Evolutionary conservation across 2,888 invertebrate species (phyloP).

Genomic region (Cephus rjabovi): DNA sequence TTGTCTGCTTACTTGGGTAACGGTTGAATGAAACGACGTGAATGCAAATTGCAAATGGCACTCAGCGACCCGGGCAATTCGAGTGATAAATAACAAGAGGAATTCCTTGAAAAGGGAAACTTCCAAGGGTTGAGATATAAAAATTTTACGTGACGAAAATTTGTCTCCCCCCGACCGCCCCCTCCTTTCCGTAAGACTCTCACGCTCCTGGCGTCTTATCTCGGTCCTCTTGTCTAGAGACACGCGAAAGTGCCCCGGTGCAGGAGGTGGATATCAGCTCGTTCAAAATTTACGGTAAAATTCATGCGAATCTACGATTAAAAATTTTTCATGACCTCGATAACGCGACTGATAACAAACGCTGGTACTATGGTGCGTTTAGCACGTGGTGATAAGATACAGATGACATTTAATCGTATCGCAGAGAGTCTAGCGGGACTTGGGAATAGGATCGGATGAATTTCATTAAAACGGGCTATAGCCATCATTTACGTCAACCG

Average conservation of each 20-base stretch:
- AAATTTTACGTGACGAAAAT: background rate
- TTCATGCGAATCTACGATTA: background rate
- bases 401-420: too few species aligned
- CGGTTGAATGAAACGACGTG: background rate
- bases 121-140: background rate
- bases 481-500: too few species aligned
- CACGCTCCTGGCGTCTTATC: too few species aligned
- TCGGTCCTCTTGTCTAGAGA: background rate
- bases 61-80: background rate
- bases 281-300: background rate
- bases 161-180: background rate
- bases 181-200: too few species aligned
- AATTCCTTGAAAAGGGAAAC: background rate
- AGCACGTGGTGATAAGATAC: too few species aligned
- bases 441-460: background rate
- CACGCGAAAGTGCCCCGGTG: too few species aligned
- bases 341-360: background rate
- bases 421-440: background rate
- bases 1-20: background rate
- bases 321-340: background rate
- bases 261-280: background rate
- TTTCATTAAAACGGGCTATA: too few species aligned
- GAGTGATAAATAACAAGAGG: background rate
- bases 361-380: background rate
- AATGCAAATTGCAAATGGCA: background rate